Percentiles rank a stretch among this genome's conserved stretches.
Conservation (phyloP, 2,888 invertebrate genomes). For the Isotomurus palustris region DNA sequence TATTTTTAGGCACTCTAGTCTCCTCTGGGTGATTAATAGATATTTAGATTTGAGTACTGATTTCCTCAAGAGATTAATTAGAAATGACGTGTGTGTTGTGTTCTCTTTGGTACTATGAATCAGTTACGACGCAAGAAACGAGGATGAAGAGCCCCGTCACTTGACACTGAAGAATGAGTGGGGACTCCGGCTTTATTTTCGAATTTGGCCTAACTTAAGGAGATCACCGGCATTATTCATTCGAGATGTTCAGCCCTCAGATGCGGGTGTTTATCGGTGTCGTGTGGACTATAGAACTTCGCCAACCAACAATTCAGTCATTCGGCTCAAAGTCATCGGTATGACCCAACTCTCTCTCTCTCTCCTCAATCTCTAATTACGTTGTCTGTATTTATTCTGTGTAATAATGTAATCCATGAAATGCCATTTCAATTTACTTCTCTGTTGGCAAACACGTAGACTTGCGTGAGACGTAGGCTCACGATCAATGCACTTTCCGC, state of each 20-base stretch:
- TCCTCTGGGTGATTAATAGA: no score
- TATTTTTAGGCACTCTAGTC: no score
- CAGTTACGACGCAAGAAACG: constrained; percentile 44
- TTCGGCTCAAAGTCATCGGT: constrained; percentile 85
- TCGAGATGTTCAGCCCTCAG: constrained; percentile 35
- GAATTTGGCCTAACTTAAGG: constrained; percentile 39
- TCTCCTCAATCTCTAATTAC: no score
- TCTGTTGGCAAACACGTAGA: no score
- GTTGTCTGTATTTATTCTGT: no score
- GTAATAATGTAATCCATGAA: no score
- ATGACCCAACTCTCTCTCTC: no score
- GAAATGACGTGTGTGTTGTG: neutral
- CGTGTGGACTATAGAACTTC: constrained; percentile 84
- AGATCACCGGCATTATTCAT: constrained; percentile 44
- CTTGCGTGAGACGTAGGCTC: no score
- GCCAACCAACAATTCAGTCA: constrained; percentile 78
- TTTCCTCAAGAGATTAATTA: neutral
- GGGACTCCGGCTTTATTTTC: constrained; percentile 44
- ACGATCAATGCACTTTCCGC: no score
- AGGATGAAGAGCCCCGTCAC: constrained; percentile 40
- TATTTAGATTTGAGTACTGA: no score
- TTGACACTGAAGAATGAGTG: constrained; percentile 44
- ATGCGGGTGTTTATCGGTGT: constrained; percentile 71
- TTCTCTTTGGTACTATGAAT: neutral
- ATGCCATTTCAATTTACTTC: no score